Conservation (phyloP, 2,888 invertebrate species). For the Eulithis prunata region DNA sequence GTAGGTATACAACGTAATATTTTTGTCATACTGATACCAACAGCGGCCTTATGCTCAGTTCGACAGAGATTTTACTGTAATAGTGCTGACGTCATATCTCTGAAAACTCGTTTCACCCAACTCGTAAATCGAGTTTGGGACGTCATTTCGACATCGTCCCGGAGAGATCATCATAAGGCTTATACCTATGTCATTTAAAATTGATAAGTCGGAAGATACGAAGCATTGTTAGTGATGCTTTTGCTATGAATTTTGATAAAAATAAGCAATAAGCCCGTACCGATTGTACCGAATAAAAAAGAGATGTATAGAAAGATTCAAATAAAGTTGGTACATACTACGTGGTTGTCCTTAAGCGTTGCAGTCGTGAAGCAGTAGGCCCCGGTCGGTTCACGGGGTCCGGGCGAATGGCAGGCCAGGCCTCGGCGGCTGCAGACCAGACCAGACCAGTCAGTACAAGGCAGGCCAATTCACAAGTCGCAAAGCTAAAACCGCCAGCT, state of each 20-base stretch:
- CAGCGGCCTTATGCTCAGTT: neutral
- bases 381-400: constrained; percentile 65
- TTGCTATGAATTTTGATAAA: neutral
- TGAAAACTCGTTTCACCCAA: no score
- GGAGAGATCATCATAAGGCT: no score
- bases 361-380: constrained; percentile 44
- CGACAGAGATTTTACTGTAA: no score
- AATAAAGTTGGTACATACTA: constrained; percentile 64
- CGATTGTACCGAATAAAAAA: neutral
- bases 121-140: no score
- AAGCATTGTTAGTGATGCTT: neutral
- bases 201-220: constrained; percentile 1
- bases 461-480: constrained; percentile 33
- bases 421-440: constrained; percentile 61
- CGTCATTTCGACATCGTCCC: no score
- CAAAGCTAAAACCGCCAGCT: constrained; percentile 20
- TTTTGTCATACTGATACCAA: constrained; percentile 9
- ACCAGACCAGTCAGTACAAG: constrained; percentile 31
- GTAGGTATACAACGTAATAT: constrained; percentile 6
- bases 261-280: neutral
- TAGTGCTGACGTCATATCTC: no score
- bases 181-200: constrained; percentile 8
- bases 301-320: neutral
- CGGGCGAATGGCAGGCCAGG: constrained; percentile 74
- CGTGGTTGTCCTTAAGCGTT: constrained; percentile 63